A percentile compares a stretch with the other conserved stretches of the same genome.
phyloP scores from a whole-genome alignment of 2,113 vertebrate genomes.

The Salvelinus alpinus region DNA sequence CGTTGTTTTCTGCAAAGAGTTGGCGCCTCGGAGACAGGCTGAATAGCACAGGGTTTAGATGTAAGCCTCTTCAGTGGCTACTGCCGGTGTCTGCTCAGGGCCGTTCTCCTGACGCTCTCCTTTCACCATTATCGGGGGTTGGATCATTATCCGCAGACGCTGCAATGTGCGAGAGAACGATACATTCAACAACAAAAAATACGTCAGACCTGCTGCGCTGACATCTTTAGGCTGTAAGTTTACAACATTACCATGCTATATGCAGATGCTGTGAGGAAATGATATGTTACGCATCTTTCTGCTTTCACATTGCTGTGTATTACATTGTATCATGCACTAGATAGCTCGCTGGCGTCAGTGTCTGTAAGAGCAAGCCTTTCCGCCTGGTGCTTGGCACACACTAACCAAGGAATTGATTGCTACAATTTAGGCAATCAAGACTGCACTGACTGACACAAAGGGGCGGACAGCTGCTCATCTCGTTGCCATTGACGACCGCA shows the following conservation, averaged over 20 bases:
- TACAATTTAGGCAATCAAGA: conserved; percentile 71
- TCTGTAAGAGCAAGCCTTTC: not conserved
- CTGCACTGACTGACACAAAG: conserved; percentile 59
- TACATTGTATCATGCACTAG: no score
- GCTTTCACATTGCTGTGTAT: no score
- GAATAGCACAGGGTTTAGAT: conserved; percentile 78
- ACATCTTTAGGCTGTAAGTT: no score
- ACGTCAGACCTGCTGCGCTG: not conserved
- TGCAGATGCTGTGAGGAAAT: no score
- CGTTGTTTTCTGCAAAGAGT: conserved; percentile 70
- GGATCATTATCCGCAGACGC: conserved; percentile 96
- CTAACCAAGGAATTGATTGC: conserved; percentile 70
- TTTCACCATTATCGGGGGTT: conserved; percentile 80
- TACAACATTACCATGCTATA: no score
- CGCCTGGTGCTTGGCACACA: conserved; percentile 25
- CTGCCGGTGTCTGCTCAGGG: conserved; percentile 75
- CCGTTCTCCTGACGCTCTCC: conserved; percentile 83
- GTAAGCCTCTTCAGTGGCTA: conserved; percentile 94
- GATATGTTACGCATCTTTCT: no score
- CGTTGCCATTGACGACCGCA: conserved; percentile 49
- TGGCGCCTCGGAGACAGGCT: conserved; percentile 46
- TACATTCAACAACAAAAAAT: not conserved
- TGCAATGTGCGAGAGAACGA: conserved; percentile 49
- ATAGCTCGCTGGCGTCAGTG: no score
- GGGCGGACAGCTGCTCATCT: conserved; percentile 69